Evolutionary conservation across 2,113 vertebrate species (phyloP), one percentile per base, ranked within the genome.

Genomic region (Choloepus hoffmanni): DNA sequence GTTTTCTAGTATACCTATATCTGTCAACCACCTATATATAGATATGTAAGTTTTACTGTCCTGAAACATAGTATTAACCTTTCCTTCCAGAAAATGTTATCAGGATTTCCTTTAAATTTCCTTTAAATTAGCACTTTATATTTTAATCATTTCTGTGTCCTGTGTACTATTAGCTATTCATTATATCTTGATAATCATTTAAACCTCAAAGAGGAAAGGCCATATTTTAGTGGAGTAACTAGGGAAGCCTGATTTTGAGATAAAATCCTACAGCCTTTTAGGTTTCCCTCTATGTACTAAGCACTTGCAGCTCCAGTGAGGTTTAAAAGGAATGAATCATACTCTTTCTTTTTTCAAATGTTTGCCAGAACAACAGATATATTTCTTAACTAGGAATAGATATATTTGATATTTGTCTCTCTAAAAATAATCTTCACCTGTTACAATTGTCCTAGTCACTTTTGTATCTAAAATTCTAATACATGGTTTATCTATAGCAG

Each of bases 101-200:
- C 13, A 76, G 8, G 1, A 68, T 67, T 95, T 18, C 28, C 84
- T 96, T 89, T 50, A 91, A 94, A 86, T 60, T 81, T 18, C 28
- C 84, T 96, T 89, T 50, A 91, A 92, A 86, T 60, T 81, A 92
- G 23, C 19, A 60, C 21, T 93, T 94, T 50, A 84, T 19, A n/a
- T 93, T 94, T 30, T 90, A 63, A 65, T 65, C 5, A 43, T 85
- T 92, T 86, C 50, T 95, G 8, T 95, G 95, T 96, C 48, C 45
- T 89, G 23, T 76, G 45, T 77, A 55, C 88, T 88, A 72, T 48
- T 90, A 92, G n/a, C 24, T 36, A 60, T 82, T 93, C 65, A 2
- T 73, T 91, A n/a, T 8, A 40, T 15, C 12, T 68, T n/a, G 36
- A 36, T 95, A 81, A 67, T 11, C 30, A 63, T 77, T 89, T 79